Evolutionary conservation across 1,140 invertebrate species (phyloP).

Genomic region (Lordiphosa clarofinis): DNA sequence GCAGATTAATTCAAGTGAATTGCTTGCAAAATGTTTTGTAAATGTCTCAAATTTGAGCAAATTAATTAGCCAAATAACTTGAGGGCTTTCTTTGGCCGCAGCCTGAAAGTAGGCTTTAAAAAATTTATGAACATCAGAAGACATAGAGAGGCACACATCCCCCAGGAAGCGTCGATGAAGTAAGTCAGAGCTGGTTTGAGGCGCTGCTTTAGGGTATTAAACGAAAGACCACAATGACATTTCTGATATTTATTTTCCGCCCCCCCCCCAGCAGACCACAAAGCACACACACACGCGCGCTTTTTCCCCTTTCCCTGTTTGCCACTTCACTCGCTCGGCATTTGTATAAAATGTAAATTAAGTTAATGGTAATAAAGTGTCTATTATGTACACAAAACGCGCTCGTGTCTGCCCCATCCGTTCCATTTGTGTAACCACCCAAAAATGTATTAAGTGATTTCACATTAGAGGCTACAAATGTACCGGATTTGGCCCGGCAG

Average conservation of each 20-base stretch:
- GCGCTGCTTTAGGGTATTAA: too few relatives aligned
- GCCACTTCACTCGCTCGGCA: slow-evolving; percentile 51
- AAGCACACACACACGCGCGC: neutral
- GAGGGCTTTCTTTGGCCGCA: too few relatives aligned
- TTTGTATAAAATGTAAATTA: slow-evolving; percentile 73
- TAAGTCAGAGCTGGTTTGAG: too few relatives aligned
- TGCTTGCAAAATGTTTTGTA: too few relatives aligned
- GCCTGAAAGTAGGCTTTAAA: too few relatives aligned
- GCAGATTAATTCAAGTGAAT: too few relatives aligned
- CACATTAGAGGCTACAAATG: slow-evolving; percentile 34
- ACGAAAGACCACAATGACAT: neutral
- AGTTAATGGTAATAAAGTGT: slow-evolving; percentile 76
- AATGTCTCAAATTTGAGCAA: too few relatives aligned
- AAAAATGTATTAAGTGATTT: slow-evolving; percentile 63
- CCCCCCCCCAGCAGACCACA: neutral
- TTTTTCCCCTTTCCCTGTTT: slow-evolving; percentile 51
- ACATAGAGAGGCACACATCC: too few relatives aligned
- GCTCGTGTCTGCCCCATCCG: neutral
- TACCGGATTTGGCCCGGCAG: neutral
- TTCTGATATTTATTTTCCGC: neutral
- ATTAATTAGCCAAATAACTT: too few relatives aligned
- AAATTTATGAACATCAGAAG: too few relatives aligned
- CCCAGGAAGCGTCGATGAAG: too few relatives aligned
- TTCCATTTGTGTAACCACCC: slow-evolving; percentile 19
- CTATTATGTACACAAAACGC: slow-evolving; percentile 51